Conservation (phyloP, 2,113 vertebrate species). For the Phalacrocorax carbo region DNA sequence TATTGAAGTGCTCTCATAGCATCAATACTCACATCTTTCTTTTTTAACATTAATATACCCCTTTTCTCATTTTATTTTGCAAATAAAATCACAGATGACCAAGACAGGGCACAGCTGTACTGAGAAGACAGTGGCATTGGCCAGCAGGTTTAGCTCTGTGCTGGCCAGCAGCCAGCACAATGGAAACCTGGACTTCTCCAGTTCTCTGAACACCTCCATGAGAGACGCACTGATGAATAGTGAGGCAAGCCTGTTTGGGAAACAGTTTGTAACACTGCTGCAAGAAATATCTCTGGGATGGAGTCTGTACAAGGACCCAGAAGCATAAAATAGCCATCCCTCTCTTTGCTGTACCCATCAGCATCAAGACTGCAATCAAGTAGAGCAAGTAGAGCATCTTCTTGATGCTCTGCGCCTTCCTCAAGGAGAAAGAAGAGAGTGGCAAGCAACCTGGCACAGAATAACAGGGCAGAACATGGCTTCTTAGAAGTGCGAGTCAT, state of each 20-base stretch:
- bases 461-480: background rate
- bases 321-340: background rate
- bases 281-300: background rate
- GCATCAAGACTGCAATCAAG: background rate
- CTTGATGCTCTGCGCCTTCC: background rate
- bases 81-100: background rate
- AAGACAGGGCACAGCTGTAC: background rate
- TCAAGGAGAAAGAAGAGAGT: background rate
- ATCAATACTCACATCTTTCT: background rate
- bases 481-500: background rate
- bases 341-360: background rate
- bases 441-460: background rate
- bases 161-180: background rate
- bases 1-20: rapidly evolving
- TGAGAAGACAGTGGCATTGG: background rate
- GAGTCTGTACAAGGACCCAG: rapidly evolving
- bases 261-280: background rate
- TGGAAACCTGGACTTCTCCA: background rate
- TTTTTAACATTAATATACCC: background rate
- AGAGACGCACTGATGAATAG: background rate
- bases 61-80: background rate
- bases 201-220: rapidly evolving
- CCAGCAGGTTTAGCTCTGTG: background rate
- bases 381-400: background rate
- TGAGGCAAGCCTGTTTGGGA: background rate